Conservation (phyloP, 1,140 invertebrate genomes). For the Calephelis virginiensis region DNA sequence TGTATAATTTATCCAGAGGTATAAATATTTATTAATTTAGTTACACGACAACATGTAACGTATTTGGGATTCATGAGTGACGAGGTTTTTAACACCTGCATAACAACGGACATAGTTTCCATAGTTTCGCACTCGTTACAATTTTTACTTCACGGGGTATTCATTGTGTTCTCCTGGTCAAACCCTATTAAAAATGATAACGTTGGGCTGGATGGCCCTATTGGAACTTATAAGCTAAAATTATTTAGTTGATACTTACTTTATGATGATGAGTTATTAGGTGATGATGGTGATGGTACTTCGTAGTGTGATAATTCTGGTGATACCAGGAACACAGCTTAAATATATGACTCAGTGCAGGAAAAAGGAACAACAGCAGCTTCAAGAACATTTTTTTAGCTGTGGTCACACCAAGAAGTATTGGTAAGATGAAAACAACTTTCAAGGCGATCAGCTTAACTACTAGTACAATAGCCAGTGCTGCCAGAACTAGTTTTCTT, state of each 20-base stretch:
- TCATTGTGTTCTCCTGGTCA: too few relatives aligned
- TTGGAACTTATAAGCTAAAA: too few relatives aligned
- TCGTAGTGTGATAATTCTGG: slow-evolving; percentile 82
- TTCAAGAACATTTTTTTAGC: slow-evolving; percentile 91
- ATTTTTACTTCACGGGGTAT: too few relatives aligned
- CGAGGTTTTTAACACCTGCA: too few relatives aligned
- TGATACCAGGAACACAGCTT: slow-evolving; percentile 91
- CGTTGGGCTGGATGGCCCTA: too few relatives aligned
- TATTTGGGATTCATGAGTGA: too few relatives aligned
- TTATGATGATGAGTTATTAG: slow-evolving; percentile 82
- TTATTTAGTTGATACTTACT: slow-evolving; percentile 44
- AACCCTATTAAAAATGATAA: too few relatives aligned
- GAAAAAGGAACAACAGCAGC: slow-evolving; percentile 88
- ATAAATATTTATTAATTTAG: too few relatives aligned
- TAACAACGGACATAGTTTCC: too few relatives aligned
- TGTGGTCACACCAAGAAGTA: slow-evolving; percentile 86
- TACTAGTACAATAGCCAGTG: slow-evolving; percentile 86
- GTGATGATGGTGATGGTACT: slow-evolving; percentile 90
- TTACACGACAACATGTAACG: too few relatives aligned
- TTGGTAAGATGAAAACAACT: slow-evolving; percentile 86
- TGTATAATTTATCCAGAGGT: too few relatives aligned
- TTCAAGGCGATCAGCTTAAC: slow-evolving; percentile 89
- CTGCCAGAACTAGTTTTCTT: slow-evolving; percentile 85
- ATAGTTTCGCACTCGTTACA: too few relatives aligned
- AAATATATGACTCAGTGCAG: slow-evolving; percentile 88